phyloP scores from a whole-genome alignment of 92 coral and sea anemone species.

The Epizoanthus stellaris region DNA sequence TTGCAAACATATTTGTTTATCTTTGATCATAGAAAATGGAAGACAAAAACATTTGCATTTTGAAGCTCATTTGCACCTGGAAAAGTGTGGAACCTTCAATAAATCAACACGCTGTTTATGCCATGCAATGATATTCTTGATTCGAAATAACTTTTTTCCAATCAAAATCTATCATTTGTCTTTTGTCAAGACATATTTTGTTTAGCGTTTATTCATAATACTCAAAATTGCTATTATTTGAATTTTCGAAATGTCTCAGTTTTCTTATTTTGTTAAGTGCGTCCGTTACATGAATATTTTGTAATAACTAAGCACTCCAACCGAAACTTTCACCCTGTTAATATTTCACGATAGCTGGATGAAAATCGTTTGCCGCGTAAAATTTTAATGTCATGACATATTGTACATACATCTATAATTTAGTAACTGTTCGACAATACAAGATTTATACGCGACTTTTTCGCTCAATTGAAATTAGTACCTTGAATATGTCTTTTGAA shows the following conservation, averaged over 20 bases:
- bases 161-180: not conserved
- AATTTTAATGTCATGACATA: slow-evolving; percentile 26
- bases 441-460: slow-evolving; percentile 5
- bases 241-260: not conserved
- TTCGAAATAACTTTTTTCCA: not conserved
- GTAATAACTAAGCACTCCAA: not conserved
- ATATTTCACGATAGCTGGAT: slow-evolving; percentile 29
- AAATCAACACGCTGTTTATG: not conserved
- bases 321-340: slow-evolving; percentile 10
- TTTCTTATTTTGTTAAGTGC: slow-evolving; percentile 10
- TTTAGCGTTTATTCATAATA: slow-evolving; percentile 2
- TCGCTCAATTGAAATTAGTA: not conserved
- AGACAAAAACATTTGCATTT: slow-evolving; percentile 36
- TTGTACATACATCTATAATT: slow-evolving; percentile 30
- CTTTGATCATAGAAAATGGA: slow-evolving; percentile 16
- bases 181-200: not conserved
- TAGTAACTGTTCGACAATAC: slow-evolving; percentile 18
- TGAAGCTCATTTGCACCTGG: slow-evolving; percentile 23
- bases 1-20: slow-evolving; percentile 38
- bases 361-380: slow-evolving; percentile 27
- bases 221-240: not conserved
- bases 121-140: not conserved
- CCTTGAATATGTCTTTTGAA: not conserved
- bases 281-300: slow-evolving; percentile 35
- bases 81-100: slow-evolving; percentile 4